Percentiles rank a stretch among this genome's conserved stretches.
Evolutionary conservation across 2,113 vertebrate genomes (phyloP).

Genomic region (Nannobrachium achirus): DNA sequence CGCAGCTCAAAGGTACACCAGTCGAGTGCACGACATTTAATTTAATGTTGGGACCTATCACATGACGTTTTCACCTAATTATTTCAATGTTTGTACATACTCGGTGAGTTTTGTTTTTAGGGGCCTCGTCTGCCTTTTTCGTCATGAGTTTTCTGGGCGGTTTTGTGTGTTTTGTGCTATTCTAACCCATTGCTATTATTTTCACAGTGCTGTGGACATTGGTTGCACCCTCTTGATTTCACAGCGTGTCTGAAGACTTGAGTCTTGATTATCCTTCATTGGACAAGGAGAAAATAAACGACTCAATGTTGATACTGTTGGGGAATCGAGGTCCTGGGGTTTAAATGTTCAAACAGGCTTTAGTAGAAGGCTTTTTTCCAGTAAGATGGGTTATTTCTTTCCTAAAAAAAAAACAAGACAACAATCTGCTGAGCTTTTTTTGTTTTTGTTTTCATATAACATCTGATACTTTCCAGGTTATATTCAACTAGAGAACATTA

Average conservation of each 20-base stretch:
- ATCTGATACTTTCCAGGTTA: constrained; percentile 86
- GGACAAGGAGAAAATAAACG: constrained; percentile 29
- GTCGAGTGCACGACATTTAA: constrained; percentile 46
- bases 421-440: constrained; percentile 61
- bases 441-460: constrained; percentile 71
- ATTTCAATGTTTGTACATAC: constrained; percentile 61
- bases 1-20: constrained; percentile 38
- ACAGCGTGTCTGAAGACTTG: constrained; percentile 30
- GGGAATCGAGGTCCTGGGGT: constrained; percentile 45
- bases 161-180: constrained; percentile 36
- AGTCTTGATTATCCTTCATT: constrained; percentile 41
- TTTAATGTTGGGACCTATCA: constrained; percentile 25
- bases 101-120: constrained; percentile 56
- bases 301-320: constrained; percentile 36
- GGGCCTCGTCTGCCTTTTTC: constrained; percentile 42
- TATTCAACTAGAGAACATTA: constrained; percentile 79
- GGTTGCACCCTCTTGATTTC: constrained; percentile 36
- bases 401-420: constrained; percentile 29
- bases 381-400: constrained; percentile 51
- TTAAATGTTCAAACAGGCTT: constrained; percentile 43
- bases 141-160: constrained; percentile 34
- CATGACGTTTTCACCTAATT: constrained; percentile 31
- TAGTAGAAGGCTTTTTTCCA: constrained; percentile 66
- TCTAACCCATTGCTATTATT: constrained; percentile 45
- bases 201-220: constrained; percentile 47